phyloP scores from a whole-genome alignment of 2,797 vertebrate species.

The Sternarchorhynchus goeldii region DNA sequence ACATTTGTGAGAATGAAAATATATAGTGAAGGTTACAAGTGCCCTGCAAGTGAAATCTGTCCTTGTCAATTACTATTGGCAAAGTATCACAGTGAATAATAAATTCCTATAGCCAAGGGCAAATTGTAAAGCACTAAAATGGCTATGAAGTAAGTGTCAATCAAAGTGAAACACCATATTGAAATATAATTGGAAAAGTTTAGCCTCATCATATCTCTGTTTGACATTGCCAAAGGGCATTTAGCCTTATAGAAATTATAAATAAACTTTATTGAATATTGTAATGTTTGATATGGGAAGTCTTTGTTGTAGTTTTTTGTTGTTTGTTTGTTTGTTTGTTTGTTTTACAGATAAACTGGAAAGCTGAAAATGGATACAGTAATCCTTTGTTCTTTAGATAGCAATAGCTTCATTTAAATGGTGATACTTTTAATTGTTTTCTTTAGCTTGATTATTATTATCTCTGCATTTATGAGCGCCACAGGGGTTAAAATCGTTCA shows the following conservation, averaged over 20 bases:
- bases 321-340: neutral
- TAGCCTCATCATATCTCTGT: conserved; percentile 31
- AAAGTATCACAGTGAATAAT: conserved; percentile 45
- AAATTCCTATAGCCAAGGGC: conserved; percentile 47
- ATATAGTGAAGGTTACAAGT: conserved; percentile 11
- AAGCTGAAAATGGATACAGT: no score
- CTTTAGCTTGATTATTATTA: no score
- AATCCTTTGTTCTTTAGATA: no score
- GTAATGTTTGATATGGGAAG: neutral
- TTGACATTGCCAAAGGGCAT: conserved; percentile 50
- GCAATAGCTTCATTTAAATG: no score
- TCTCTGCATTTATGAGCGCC: no score
- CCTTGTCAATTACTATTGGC: conserved; percentile 30
- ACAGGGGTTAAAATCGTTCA: no score
- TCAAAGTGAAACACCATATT: conserved; percentile 43
- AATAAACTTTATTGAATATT: conserved; percentile 2
- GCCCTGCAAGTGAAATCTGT: no score
- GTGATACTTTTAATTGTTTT: no score
- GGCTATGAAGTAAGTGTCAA: conserved; percentile 50
- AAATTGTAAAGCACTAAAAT: conserved; percentile 36
- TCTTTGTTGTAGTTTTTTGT: neutral
- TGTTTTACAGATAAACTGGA: neutral
- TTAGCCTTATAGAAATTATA: neutral
- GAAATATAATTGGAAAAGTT: conserved; percentile 55
- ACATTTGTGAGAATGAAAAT: conserved; percentile 3